Base-by-base conservation (phyloP, 1,140 invertebrate species). In the Pissodes strobi region DNA sequence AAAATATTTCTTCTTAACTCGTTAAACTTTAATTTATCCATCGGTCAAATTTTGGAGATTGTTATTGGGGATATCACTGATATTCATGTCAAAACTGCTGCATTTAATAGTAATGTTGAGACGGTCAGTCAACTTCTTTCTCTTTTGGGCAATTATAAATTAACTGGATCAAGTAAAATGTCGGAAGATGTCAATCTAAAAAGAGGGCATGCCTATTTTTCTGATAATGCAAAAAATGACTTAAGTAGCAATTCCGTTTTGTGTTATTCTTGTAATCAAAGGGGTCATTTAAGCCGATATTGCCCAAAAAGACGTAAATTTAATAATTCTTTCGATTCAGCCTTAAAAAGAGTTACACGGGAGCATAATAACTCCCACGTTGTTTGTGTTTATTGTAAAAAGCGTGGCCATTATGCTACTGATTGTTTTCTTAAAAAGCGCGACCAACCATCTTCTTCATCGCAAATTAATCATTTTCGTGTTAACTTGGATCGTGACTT, bases 61-160 rank as follows among this genome's bases (percentile, higher is more conserved):
- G 21, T 56, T 22, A 56, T n/a, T n/a, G n/a, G n/a, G n/a, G n/a
- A n/a, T n/a, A n/a, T n/a, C n/a, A n/a, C n/a, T n/a, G n/a, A n/a
- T n/a, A n/a, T n/a, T n/a, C n/a, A n/a, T n/a, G n/a, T n/a, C n/a
- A n/a, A n/a, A n/a, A n/a, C n/a, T n/a, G n/a, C n/a, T n/a, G n/a
- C n/a, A n/a, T n/a, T n/a, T n/a, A n/a, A n/a, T n/a, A n/a, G n/a
- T n/a, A n/a, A 39, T 21, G 52, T 56, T 21, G 19, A 39, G 6
- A n/a, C 9, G 1, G n/a, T 56, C 19, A 21, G 34, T 1, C 17
- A 38, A 21, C 21, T 56, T 8, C n/a, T 56, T 2, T 6, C 8
- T 39, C 21, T 39, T 18, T 21, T 56, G n/a, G 22, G 30, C 8
- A 56, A 56, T 56, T 56, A 56, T 39, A 38, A 38, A 27, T 17